A percentile compares a stretch with the other conserved stretches of the same genome.
Evolutionary conservation across 2,888 invertebrate genomes (phyloP).

Genomic region (Amphipyra berbera): DNA sequence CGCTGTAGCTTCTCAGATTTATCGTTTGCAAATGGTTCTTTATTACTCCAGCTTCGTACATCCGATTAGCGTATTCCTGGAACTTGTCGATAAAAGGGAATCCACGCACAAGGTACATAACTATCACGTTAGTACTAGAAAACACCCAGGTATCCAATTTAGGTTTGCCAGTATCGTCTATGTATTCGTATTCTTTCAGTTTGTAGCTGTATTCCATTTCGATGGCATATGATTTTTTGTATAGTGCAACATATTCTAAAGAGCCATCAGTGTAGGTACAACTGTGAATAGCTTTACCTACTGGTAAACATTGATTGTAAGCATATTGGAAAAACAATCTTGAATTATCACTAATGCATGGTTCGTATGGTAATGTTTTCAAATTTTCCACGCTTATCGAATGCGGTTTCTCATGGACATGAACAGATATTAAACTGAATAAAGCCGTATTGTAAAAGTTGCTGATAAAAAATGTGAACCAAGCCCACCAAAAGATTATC

Average conservation of each 20-base stretch:
- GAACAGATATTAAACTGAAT: slow-evolving; percentile 71
- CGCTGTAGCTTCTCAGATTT: slow-evolving; percentile 50
- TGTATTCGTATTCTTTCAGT: slow-evolving; percentile 65
- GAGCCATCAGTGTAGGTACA: slow-evolving; percentile 62
- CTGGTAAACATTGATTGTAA: slow-evolving; percentile 69
- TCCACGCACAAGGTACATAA: slow-evolving; percentile 69
- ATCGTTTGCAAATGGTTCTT: slow-evolving; percentile 60
- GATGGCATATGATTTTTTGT: slow-evolving; percentile 64
- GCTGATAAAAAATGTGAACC: slow-evolving; percentile 75
- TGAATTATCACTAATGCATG: slow-evolving; percentile 69
- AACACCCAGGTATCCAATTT: slow-evolving; percentile 66
- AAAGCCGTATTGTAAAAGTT: slow-evolving; percentile 77
- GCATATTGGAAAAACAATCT: slow-evolving; percentile 65
- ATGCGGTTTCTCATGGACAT: slow-evolving; percentile 58
- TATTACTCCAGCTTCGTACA: slow-evolving; percentile 73
- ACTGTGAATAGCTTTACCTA: slow-evolving; percentile 51
- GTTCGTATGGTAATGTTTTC: slow-evolving; percentile 61
- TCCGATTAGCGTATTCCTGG: slow-evolving; percentile 61
- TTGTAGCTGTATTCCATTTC: slow-evolving; percentile 66
- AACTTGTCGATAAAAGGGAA: slow-evolving; percentile 67
- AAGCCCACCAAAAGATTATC: slow-evolving; percentile 73
- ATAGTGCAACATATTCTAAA: slow-evolving; percentile 65
- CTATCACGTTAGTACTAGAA: slow-evolving; percentile 58
- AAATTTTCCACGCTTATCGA: slow-evolving; percentile 59
- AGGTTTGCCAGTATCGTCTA: slow-evolving; percentile 62